Conservation (phyloP, 2,797 vertebrate genomes). For the Enteromius afrohamiltoni region DNA sequence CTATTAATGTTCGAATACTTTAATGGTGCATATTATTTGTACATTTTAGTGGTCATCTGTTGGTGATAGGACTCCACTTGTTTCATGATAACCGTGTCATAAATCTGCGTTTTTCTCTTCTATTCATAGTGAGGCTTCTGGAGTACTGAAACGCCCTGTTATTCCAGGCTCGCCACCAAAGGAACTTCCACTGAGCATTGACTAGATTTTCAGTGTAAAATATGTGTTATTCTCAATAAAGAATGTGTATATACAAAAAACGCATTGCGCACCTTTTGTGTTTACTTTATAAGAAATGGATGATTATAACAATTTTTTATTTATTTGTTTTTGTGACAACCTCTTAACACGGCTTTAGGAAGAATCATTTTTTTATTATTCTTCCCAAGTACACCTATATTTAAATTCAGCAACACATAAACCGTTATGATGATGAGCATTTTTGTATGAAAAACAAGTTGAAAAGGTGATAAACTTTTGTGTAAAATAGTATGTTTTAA, state of each 20-base stretch:
- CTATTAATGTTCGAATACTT: neutral
- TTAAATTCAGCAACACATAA: neutral
- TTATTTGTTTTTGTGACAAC: neutral
- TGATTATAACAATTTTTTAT: neutral
- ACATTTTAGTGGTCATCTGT: neutral
- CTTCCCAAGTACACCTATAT: neutral
- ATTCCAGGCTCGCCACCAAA: slow-evolving; percentile 76
- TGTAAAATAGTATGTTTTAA: neutral
- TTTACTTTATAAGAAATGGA: neutral
- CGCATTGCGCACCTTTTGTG: neutral
- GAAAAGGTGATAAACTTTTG: neutral
- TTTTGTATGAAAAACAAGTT: neutral
- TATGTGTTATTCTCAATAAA: slow-evolving; percentile 39
- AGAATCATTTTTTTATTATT: neutral
- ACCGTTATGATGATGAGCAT: neutral
- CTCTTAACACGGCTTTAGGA: neutral
- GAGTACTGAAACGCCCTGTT: slow-evolving; percentile 78
- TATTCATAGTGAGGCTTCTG: slow-evolving; percentile 72
- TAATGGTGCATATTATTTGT: neutral
- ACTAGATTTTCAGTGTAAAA: slow-evolving; percentile 83
- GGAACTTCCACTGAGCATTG: slow-evolving; percentile 83
- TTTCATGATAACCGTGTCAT: neutral
- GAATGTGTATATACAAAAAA: slow-evolving; percentile 29
- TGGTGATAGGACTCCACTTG: neutral
- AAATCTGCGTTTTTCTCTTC: neutral